Evolutionary conservation across 2,888 invertebrate species (phyloP), one percentile per base, ranked within the genome.

Genomic region (Diogma glabrata): DNA sequence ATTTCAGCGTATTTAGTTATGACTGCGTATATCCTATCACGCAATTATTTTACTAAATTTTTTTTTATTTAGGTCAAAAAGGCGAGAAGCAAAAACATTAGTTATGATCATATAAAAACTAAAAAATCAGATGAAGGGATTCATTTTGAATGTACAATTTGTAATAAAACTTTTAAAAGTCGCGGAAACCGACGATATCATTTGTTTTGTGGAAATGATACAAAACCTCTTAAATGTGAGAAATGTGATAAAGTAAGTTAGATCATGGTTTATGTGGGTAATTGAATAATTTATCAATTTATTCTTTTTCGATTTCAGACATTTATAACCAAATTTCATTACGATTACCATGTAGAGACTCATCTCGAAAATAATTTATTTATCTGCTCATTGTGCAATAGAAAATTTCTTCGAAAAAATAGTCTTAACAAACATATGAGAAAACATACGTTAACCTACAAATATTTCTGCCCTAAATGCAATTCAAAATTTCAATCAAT

Each of bases 301-400:
- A 17, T 40, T 43, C 64, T 26, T n/a, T 51, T 26, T 12, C 50
- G 19, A 20, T 69, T 67, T 1, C 72, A 82, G 75, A 75, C 75
- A 49, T 88, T 87, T 63, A 76, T 80, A 3, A 76, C 79, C 5
- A 77, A 78, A 51, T 81, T 84, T 0, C 87, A 88, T 64, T 78
- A 78, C 56, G 79, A 84, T 60, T 81, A 85, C 57, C 88, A 88
- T 58, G 73, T 79, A 63, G 73, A 80, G 14, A 77, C 77, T 19
- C 87, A 87, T 59, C 73, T 72, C 24, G 78, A 77, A 47, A 75
- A 75, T 56, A 75, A 78, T 52, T 77, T 77, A 0, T 80, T 75
- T 58, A 63, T 73, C 1, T 85, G 84, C 58, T 72, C 73, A 12
- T 63, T 74, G 1, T 88, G 88, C 59, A 72, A 74, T 2, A 84